A percentile compares a stretch with the other conserved stretches of the same genome.
Conservation (phyloP, 2,888 invertebrate species). For the Zygothrica quintamaculata region DNA sequence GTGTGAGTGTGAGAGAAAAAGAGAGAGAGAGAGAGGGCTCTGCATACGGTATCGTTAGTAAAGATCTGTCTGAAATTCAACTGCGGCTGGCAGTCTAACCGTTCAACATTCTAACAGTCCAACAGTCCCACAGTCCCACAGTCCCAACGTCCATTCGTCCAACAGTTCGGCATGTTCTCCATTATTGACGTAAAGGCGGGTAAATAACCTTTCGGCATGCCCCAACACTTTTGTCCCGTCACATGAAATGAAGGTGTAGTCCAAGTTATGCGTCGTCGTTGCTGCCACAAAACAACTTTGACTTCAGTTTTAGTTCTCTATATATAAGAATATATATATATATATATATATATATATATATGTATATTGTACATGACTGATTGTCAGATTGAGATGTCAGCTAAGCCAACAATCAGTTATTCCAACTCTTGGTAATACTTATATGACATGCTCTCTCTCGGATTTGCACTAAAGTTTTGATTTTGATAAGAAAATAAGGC, state of each 20-base stretch:
- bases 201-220: slow-evolving; percentile 71
- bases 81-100: slow-evolving; percentile 8
- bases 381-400: slow-evolving; percentile 40
- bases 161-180: slow-evolving; percentile 35
- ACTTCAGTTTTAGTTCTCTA: slow-evolving; percentile 13
- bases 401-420: slow-evolving; percentile 8
- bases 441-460: not conserved
- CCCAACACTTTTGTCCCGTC: slow-evolving; percentile 46
- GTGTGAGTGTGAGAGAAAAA: not conserved
- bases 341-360: not conserved
- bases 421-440: not conserved
- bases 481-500: slow-evolving; percentile 9
- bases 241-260: slow-evolving; percentile 36
- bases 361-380: slow-evolving; percentile 38
- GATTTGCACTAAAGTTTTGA: slow-evolving; percentile 6
- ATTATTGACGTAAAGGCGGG: slow-evolving; percentile 73
- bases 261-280: slow-evolving; percentile 21
- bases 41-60: slow-evolving; percentile 73
- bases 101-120: slow-evolving; percentile 1
- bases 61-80: slow-evolving; percentile 60
- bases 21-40: slow-evolving; percentile 8
- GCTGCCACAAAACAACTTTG: slow-evolving; percentile 23
- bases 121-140: slow-evolving; percentile 8
- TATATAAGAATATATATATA: not conserved
- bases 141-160: slow-evolving; percentile 23